Evolutionary conservation across 2,888 invertebrate species (phyloP).

Genomic region (Lypha dubia): DNA sequence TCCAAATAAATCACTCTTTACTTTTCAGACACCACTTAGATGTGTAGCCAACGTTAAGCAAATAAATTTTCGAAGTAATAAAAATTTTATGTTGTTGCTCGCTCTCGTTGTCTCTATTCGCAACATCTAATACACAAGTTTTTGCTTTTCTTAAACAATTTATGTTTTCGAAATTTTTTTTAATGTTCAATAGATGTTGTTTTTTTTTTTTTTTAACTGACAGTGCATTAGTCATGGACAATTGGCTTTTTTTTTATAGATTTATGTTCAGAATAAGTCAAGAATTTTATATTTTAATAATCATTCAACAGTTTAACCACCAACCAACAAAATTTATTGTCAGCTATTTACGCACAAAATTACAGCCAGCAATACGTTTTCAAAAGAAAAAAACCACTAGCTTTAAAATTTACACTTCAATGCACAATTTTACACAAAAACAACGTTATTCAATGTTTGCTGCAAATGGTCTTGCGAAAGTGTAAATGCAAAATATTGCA

Average conservation of each 20-base stretch:
- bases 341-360: constrained; percentile 51
- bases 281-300: constrained; percentile 29
- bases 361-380: neutral
- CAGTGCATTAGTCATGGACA: constrained; percentile 70
- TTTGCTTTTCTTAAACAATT: constrained; percentile 15
- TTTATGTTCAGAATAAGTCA: constrained; percentile 7
- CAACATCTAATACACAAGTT: constrained; percentile 36
- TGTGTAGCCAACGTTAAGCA: constrained; percentile 22
- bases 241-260: constrained; percentile 56
- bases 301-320: constrained; percentile 34
- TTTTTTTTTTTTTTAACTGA: constrained; percentile 41
- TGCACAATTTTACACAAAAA: neutral
- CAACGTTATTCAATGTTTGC: too few relatives aligned
- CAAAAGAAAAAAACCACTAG: neutral
- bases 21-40: constrained; percentile 1
- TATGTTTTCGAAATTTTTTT: constrained; percentile 12
- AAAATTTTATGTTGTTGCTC: constrained; percentile 28
- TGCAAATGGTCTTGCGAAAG: too few relatives aligned
- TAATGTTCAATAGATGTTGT: neutral
- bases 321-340: constrained; percentile 14
- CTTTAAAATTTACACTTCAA: neutral
- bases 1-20: neutral
- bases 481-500: too few relatives aligned
- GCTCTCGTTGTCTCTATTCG: constrained; percentile 6
- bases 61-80: constrained; percentile 43